phyloP scores from a whole-genome alignment of 2,797 vertebrate genomes.

The Valencia hispanica region DNA sequence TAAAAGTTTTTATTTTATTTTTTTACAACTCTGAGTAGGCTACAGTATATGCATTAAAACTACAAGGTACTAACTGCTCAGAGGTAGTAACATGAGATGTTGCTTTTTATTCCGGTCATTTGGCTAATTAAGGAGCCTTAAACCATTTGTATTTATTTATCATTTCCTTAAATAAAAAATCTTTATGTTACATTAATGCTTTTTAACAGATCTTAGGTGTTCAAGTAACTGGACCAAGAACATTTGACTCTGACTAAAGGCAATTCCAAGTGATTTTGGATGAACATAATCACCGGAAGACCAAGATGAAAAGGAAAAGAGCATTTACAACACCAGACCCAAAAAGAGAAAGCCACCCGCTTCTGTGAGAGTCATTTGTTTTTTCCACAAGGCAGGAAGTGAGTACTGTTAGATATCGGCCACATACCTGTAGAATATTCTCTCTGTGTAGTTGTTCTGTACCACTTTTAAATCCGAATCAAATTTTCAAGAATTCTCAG shows the following conservation, averaged over 20 bases:
- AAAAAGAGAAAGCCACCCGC: constrained; percentile 53
- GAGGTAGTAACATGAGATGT: constrained; percentile 27
- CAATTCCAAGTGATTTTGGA: constrained; percentile 1
- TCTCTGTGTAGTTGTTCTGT: constrained; percentile 55
- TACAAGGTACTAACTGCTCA: constrained; percentile 13
- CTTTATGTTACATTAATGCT: background rate
- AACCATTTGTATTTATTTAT: background rate
- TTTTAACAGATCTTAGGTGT: constrained; percentile 13
- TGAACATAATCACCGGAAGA: background rate
- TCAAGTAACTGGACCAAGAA: constrained; percentile 8
- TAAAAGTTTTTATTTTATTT: constrained; percentile 14
- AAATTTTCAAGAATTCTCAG: constrained; percentile 55
- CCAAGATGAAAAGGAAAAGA: background rate
- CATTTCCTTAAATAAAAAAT: background rate
- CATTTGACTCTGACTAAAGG: constrained; percentile 13
- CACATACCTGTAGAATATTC: constrained; percentile 44
- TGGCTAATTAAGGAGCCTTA: background rate
- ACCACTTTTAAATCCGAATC: constrained; percentile 53
- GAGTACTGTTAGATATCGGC: constrained; percentile 59
- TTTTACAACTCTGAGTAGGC: constrained; percentile 4
- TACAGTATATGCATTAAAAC: constrained; percentile 6
- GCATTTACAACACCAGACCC: constrained; percentile 32
- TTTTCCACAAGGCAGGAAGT: constrained; percentile 31
- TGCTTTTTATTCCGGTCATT: background rate
- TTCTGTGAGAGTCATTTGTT: constrained; percentile 32